Evolutionary conservation across 2,797 vertebrate genomes (phyloP), one percentile per base, ranked within the genome.

Genomic region (Thaleichthys pacificus): DNA sequence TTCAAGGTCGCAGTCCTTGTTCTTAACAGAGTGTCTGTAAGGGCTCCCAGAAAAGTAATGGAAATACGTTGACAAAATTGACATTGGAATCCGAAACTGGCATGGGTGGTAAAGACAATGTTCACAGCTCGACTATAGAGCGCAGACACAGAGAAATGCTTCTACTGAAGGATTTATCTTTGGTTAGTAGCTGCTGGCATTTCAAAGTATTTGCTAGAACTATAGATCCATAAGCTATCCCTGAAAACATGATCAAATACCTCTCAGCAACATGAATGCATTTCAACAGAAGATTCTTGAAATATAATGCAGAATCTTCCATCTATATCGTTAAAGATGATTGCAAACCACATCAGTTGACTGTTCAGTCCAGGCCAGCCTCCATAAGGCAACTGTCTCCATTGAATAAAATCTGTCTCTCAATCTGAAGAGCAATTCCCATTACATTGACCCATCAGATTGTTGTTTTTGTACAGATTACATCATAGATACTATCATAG

Each of bases 161-260:
- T 85, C 89, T 87, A 86, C 88, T 85, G 87, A 88, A 89, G 75
- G 88, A 72, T 80, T 75, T 84, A 75, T 95, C 93, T 95, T 95
- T 94, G 94, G 94, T 95, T 91, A 71, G 93, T 89, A 93, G 91
- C 93, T 93, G 91, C 88, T 91, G 84, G 81, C 79, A 71, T 83
- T 84, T 70, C 61, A 79, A 77, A 63, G 71, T 71, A 73, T 70
- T 64, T 69, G 68, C 71, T 77, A 70, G 73, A 83, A 76, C 67
- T 71, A 74, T 67, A 75, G 69, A 69, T 77, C 77, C 73, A 76
- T 14, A 74, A 83, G 71, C 70, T 75, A 75, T 84, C 85, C 85
- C 82, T 88, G 83, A 79, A 63, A 74, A 66, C 76, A 75, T 78
- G 65, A 76, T 66, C 69, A 64, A 56, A 42, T 58, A 67, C 61